Evolutionary conservation across 2,888 invertebrate genomes (phyloP), one percentile per base, ranked within the genome.

Genomic region (Drosophila siamana): DNA sequence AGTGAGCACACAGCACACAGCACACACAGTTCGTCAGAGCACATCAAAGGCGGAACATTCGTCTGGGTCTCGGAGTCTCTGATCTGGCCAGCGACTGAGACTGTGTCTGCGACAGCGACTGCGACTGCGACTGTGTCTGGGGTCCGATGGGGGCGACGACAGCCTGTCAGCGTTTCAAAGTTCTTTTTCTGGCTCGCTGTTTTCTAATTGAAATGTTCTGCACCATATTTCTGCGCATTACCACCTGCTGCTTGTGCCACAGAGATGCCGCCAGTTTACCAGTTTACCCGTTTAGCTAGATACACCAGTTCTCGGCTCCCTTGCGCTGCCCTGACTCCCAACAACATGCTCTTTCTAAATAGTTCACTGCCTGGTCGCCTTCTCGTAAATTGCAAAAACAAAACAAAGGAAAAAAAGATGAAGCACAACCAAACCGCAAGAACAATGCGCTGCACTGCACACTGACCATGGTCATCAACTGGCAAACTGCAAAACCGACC

Each of bases 201-300:
- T 69, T 83, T 81, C 81, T 84, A 85, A 86, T 85, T 85, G 86
- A 85, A 86, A 86, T 85, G 86, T 85, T 85, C 78, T 74, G 81
- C 86, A 77, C 86, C 73, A 81, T 86, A 86, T 84, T 83, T 86
- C 80, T 85, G 80, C 84, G 84, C 84, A 81, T 84, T 85, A 79
- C 86, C 84, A 86, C 86, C 84, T 85, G 86, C 84, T 86, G 84
- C 52, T 67, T 67, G 50, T 19, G 72, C 60, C 28, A 65, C 69
- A 69, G 62, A 60, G 47, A 15, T 52, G 73, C 62, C 68, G 68
- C 57, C 68, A 60, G 38, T 51, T 60, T 24, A 28, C 51, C 33
- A 33, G 33, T n/a, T 33, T 33, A 33, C 5, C 33, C 11, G 33
- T 33, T 33, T 9, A 28, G n/a, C 33, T 33, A 50, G 43, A 50